Evolutionary conservation across 2,888 invertebrate genomes (phyloP), one percentile per base, ranked within the genome.

Genomic region (Rhimphoctona megacephalus): DNA sequence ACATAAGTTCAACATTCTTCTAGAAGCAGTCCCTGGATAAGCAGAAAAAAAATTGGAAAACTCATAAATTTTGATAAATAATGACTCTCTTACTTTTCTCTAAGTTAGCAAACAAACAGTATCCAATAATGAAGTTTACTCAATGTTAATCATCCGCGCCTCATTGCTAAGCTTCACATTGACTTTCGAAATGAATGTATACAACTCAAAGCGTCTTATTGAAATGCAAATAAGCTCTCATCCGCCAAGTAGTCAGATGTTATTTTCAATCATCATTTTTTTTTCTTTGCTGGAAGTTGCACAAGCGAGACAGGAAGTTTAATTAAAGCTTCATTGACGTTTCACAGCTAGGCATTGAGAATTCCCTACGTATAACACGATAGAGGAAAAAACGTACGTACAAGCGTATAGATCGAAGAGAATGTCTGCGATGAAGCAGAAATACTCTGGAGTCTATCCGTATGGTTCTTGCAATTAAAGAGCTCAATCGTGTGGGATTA

Each of bases 281-380:
- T 22, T 52, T 67, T 36, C n/a, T 22, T 36, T 49, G 19, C 8
- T 11, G 17, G 67, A 22, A 52, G 30, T 17, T 46, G 43, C 46
- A 67, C 69, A 1, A 46, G 25, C 19, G 46, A 54, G 52, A 61
- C 52, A 64, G 81, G 77, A 81, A 85, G 81, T 81, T 85, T 85
- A 81, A 85, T 85, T 85, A 85, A 85, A 85, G 33, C 76, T 85
- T 81, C 70, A 77, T 77, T 70, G 80, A 72, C 72, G 81, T 81
- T 81, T 85, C 77, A 43, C 72, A 52, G 66, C 52, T 77, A 52
- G 67, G 19, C 30, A 33, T 54, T 81, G 54, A 54, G 67, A 69
- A 74, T 81, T 81, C 43, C 66, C 49, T 17, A 57, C 25, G 33
- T 81, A 54, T 14, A 67, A 11, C 43, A 39, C 30, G 43, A 22